Evolutionary conservation across 1,140 invertebrate species (phyloP), one percentile per base, ranked within the genome.

Genomic region (Nylanderia fulva): DNA sequence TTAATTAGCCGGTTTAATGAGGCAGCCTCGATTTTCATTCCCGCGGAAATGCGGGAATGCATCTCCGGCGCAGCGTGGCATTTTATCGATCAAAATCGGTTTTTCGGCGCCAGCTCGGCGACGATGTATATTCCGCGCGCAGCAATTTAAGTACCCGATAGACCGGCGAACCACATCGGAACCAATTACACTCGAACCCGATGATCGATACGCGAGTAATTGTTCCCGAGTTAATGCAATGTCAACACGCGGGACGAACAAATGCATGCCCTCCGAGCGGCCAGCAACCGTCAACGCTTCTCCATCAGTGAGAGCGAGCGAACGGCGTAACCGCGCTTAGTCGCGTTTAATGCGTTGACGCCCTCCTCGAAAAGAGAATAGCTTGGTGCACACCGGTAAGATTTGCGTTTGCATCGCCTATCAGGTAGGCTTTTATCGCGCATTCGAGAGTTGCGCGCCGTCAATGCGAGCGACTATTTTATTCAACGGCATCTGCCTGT

Each of bases 201-300:
- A 88, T 91, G 91, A 92, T 92, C 90, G 91, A 91, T 92, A 88
- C 71, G 77, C 56, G 79, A 89, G 86, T 92, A 92, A 92, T 92
- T 92, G 90, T 89, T 88, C 75, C 86, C 36, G 63, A 64, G 84
- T 71, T 91, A 91, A 92, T 90, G 90, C 88, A 91, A 85, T 86
- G 86, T 88, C 88, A 91, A 91, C 89, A 88, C 42, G 72, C 60
- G 64, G 60, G 72, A 86, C 64, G 77, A 86, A 69, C 87, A 82
- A 82, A 82, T 82, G n/a, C n/a, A n/a, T n/a, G 66, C 77, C 48
- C 63, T 54, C 54, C 63, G 76, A 68, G 27, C 21, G 42, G 63
- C 18, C 36, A n/a, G 21, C 63, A 39, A 11, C 0, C 75, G 77
- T 71, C 52, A 27, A 58, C n/a, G 77, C 52, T 80, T 58, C n/a